Percentiles rank a stretch among this genome's conserved stretches.
These are phyloP conservation scores for Tetragonula clypearis DNA, from an alignment of 1,140 invertebrate species.

Conservation along the genomic window DNA sequence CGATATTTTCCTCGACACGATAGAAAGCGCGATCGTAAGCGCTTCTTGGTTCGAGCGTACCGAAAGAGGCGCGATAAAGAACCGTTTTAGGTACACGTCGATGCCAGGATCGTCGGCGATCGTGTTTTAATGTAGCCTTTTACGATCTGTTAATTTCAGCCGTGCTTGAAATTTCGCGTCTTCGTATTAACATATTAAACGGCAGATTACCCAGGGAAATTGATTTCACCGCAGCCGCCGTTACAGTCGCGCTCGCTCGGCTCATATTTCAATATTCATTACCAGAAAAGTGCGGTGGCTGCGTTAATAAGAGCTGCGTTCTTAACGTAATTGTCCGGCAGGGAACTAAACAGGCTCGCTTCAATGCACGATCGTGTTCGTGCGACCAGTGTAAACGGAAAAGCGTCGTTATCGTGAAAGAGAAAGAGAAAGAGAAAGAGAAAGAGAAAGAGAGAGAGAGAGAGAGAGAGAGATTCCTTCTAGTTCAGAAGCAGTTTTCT, in stretches of 20 bases:
- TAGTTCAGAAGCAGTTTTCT: conserved; percentile 5
- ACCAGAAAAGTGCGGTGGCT: conserved; percentile 26
- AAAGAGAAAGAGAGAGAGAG: not conserved
- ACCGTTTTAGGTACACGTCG: not conserved
- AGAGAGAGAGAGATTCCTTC: not conserved
- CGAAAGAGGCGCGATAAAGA: conserved; percentile 22
- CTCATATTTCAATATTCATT: conserved; percentile 44
- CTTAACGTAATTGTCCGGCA: conserved; percentile 15
- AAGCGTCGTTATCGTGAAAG: conserved; percentile 17
- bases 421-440: not conserved
- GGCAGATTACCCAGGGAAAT: not conserved
- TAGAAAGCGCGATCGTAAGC: conserved; percentile 9
- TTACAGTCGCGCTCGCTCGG: not conserved
- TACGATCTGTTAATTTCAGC: conserved; percentile 54
- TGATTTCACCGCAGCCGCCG: not conserved
- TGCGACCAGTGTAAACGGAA: conserved; percentile 27
- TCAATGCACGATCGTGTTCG: conserved; percentile 4
- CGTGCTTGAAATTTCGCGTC: conserved; percentile 32
- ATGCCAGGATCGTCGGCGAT: conserved; percentile 5
- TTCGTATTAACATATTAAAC: conserved; percentile 48
- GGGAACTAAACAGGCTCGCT: conserved; percentile 4
- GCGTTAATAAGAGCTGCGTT: conserved; percentile 40
- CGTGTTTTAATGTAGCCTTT: conserved; percentile 34
- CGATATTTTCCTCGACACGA: not conserved
- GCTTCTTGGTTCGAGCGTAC: conserved; percentile 15